phyloP scores from a whole-genome alignment of 1,140 invertebrate species.

The Drosophila bipectinata region DNA sequence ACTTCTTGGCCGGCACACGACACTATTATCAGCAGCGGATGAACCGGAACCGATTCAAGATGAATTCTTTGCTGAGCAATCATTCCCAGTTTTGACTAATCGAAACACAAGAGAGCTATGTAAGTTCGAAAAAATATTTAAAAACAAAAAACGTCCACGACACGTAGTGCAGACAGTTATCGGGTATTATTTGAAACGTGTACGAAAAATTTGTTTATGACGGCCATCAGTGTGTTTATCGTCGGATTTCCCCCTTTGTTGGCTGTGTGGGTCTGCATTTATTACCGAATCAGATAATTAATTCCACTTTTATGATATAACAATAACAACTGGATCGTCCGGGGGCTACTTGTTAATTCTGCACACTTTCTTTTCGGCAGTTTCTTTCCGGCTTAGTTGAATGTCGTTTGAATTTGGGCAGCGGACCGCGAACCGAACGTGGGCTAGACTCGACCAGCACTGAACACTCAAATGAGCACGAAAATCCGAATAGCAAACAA shows the following conservation, averaged over 20 bases:
- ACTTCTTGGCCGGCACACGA: slow-evolving; percentile 4
- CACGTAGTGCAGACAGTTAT: slow-evolving; percentile 11
- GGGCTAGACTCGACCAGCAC: slow-evolving; percentile 55
- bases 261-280: slow-evolving; percentile 22
- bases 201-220: slow-evolving; percentile 5
- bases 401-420: slow-evolving; percentile 28
- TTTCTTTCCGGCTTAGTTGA: slow-evolving; percentile 47
- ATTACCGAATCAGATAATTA: slow-evolving; percentile 57
- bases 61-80: background rate
- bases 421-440: slow-evolving; percentile 59
- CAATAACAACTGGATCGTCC: slow-evolving; percentile 5
- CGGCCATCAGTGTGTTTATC: slow-evolving; percentile 25
- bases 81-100: background rate
- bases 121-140: slow-evolving; percentile 13
- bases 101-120: slow-evolving; percentile 2
- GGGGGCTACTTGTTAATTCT: slow-evolving; percentile 51
- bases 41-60: background rate
- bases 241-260: slow-evolving; percentile 15
- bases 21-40: background rate
- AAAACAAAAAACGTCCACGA: background rate
- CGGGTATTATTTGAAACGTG: slow-evolving; percentile 21
- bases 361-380: slow-evolving; percentile 53
- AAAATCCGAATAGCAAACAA: slow-evolving; percentile 61
- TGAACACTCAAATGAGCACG: slow-evolving; percentile 59
- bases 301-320: slow-evolving; percentile 39